Percentiles rank a stretch among this genome's conserved stretches.
phyloP scores from a whole-genome alignment of 2,113 vertebrate genomes.

The Muntiacus reevesi region DNA sequence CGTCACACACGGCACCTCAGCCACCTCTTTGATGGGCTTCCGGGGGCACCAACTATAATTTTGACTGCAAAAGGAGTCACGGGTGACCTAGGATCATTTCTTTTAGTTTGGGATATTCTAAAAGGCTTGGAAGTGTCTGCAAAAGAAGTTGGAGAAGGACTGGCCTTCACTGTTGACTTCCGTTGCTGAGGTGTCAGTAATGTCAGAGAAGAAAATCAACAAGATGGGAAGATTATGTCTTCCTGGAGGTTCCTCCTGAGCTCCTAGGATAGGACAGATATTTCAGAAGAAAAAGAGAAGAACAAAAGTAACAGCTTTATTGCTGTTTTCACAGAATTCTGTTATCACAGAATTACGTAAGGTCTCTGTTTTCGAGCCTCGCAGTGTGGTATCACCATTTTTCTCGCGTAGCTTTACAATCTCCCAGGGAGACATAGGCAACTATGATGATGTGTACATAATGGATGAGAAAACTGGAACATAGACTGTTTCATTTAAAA shows the following conservation, averaged over 20 bases:
- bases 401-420: not conserved
- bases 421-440: not conserved
- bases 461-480: not conserved
- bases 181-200: not conserved
- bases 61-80: not conserved
- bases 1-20: accelerated
- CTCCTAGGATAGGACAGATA: not conserved
- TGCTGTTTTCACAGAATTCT: not conserved
- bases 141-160: not conserved
- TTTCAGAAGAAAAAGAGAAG: not conserved
- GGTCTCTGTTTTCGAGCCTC: not conserved
- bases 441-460: not conserved
- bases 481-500: not conserved
- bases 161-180: accelerated
- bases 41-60: not conserved
- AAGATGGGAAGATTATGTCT: not conserved
- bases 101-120: not conserved
- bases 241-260: not conserved
- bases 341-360: not conserved
- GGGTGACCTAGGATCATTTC: not conserved
- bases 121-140: not conserved
- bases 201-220: not conserved
- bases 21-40: not conserved
- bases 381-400: not conserved
- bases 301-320: not conserved